Evolutionary conservation across 2,113 vertebrate species (phyloP).

Genomic region (Labrus mixtus): DNA sequence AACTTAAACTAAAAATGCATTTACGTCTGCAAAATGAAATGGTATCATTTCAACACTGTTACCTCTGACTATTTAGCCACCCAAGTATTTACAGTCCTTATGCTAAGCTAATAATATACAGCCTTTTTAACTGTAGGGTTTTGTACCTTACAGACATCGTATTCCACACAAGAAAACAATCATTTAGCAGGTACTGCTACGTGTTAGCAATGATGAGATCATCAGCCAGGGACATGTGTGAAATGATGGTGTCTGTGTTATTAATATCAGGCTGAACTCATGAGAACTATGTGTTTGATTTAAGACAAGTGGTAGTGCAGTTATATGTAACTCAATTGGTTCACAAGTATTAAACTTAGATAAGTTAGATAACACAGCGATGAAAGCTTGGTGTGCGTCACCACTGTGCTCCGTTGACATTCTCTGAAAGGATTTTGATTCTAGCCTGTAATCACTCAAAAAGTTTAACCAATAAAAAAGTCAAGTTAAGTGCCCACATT

Average conservation of each 20-base stretch:
- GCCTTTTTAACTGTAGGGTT: too few species aligned
- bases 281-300: too few species aligned
- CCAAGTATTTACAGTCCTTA: too few species aligned
- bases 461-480: background rate
- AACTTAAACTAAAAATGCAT: too few species aligned
- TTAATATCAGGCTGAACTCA: too few species aligned
- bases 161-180: background rate
- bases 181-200: background rate
- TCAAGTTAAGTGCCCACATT: background rate
- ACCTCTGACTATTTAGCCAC: too few species aligned
- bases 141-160: too few species aligned
- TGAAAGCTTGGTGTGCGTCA: background rate
- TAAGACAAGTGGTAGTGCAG: too few species aligned
- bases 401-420: background rate
- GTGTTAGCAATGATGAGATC: too few species aligned
- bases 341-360: background rate
- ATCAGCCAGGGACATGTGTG: background rate
- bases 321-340: background rate
- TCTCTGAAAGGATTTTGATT: background rate
- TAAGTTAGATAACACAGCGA: background rate
- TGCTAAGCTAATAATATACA: too few species aligned
- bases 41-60: too few species aligned
- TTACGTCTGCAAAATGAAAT: too few species aligned
- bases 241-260: slow-evolving; percentile 7
- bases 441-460: background rate